Evolutionary conservation across 23 tunicate genomes (phyloP), one percentile per base, ranked within the genome.

Genomic region (Ascidia mentula): DNA sequence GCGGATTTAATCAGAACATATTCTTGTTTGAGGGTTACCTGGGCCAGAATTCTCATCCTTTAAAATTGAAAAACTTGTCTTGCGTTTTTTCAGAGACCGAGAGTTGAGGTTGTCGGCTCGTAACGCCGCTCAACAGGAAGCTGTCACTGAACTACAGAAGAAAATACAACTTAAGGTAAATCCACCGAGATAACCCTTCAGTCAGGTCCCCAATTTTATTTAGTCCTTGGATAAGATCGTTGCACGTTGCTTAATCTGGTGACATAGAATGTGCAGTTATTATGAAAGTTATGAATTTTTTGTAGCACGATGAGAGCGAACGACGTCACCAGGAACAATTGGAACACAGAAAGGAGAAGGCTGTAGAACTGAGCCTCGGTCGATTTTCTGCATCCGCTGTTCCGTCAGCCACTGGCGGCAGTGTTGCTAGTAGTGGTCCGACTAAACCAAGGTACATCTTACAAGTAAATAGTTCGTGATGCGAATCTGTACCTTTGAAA

Each of bases 121-220:
- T 9, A 88, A 93, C 60, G 98, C 98, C 13, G 98, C 98, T 7
- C 98, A 93, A 53, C 89, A 93, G 60, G 98, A 93, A 84, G 98
- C 98, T 2, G 89, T 93, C 40, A 80, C 79, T 40, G 98, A 93
- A 77, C 75, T 93, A 34, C 98, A 93, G 76, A 93, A 93, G 89
- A 93, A 93, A 46, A 93, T 93, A n/a, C 92, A 93, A 69, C 70
- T 84, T 37, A 93, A 93, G 90, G 98, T 93, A n/a, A n/a, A n/a
- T n/a, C n/a, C n/a, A n/a, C n/a, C n/a, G n/a, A n/a, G n/a, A n/a
- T n/a, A n/a, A n/a, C n/a, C n/a, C n/a, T n/a, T n/a, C n/a, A n/a
- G n/a, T n/a, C n/a, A n/a, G n/a, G n/a, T n/a, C n/a, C n/a, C n/a
- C n/a, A n/a, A n/a, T n/a, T n/a, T n/a, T n/a, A n/a, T n/a, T n/a